A percentile compares a stretch with the other conserved stretches of the same genome.
These are phyloP conservation scores for Holothuria leucospilota DNA, from an alignment of 53 echinoderm and acorn worm genomes.

Conservation along the genomic window DNA sequence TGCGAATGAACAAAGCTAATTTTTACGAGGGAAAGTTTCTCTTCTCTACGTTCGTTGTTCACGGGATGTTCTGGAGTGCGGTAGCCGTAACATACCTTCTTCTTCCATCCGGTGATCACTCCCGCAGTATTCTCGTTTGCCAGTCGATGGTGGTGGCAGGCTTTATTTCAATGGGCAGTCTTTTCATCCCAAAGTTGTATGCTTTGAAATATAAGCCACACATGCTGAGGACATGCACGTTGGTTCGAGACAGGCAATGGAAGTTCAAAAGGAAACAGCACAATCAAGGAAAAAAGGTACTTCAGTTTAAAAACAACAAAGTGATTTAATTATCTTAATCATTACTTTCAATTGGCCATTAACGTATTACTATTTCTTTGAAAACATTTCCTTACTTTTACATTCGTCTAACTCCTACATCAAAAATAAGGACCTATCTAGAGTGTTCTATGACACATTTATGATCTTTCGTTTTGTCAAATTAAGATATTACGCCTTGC, in stretches of 20 bases:
- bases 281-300: not conserved
- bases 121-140: conserved; percentile 60
- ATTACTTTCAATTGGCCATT: too few relatives aligned
- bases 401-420: too few relatives aligned
- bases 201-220: conserved; percentile 73
- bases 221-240: conserved; percentile 20
- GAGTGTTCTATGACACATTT: too few relatives aligned
- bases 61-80: conserved; percentile 79
- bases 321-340: too few relatives aligned
- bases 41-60: conserved; percentile 85
- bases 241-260: conserved; percentile 52
- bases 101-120: conserved; percentile 63
- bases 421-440: too few relatives aligned
- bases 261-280: conserved; percentile 64
- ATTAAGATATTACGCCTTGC: too few relatives aligned
- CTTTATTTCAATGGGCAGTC: conserved; percentile 53
- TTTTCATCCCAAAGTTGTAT: conserved; percentile 90
- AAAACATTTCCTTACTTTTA: too few relatives aligned
- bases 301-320: not conserved
- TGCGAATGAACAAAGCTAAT: conserved; percentile 71
- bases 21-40: conserved; percentile 88
- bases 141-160: conserved; percentile 63
- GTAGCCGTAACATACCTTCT: conserved; percentile 60
- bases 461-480: too few relatives aligned
- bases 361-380: too few relatives aligned